These are phyloP conservation scores for Sturnira hondurensis DNA, from an alignment of 2,113 vertebrate genomes.

Conservation along the genomic window DNA sequence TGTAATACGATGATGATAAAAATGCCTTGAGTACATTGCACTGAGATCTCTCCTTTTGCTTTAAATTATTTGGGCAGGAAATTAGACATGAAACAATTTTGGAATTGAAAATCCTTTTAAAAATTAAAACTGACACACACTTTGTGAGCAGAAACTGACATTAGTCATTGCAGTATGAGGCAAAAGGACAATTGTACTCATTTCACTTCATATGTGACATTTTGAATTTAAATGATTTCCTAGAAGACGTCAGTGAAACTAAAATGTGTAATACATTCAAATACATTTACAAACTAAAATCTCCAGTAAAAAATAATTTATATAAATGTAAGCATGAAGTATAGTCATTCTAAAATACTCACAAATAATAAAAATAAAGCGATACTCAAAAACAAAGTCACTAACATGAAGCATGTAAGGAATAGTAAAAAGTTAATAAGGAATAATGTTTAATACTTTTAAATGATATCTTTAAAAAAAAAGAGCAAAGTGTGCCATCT, in stretches of 20 bases:
- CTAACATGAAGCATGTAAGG: not conserved
- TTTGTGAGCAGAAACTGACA: not conserved
- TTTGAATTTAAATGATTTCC: not conserved
- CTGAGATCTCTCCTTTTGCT: not conserved
- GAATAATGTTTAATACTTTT: not conserved
- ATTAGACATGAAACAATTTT: not conserved
- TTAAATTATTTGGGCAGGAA: not conserved
- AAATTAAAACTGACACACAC: slow-evolving; percentile 13
- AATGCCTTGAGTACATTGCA: not conserved
- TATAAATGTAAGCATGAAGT: not conserved
- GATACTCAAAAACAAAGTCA: not conserved
- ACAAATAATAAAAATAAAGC: slow-evolving; percentile 29
- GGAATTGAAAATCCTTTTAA: not conserved
- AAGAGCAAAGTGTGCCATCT: not conserved
- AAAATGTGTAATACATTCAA: not conserved
- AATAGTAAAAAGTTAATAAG: not conserved
- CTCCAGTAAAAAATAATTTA: not conserved
- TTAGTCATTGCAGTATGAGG: not conserved
- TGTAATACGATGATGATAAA: not conserved
- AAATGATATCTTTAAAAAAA: not conserved
- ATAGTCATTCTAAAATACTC: not conserved
- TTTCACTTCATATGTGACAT: not conserved
- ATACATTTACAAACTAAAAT: slow-evolving; percentile 4
- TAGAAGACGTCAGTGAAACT: not conserved
- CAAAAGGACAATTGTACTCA: not conserved